These are phyloP conservation scores for Acanthosoma haemorrhoidale DNA, from an alignment of 2,888 invertebrate species.

Conservation along the genomic window DNA sequence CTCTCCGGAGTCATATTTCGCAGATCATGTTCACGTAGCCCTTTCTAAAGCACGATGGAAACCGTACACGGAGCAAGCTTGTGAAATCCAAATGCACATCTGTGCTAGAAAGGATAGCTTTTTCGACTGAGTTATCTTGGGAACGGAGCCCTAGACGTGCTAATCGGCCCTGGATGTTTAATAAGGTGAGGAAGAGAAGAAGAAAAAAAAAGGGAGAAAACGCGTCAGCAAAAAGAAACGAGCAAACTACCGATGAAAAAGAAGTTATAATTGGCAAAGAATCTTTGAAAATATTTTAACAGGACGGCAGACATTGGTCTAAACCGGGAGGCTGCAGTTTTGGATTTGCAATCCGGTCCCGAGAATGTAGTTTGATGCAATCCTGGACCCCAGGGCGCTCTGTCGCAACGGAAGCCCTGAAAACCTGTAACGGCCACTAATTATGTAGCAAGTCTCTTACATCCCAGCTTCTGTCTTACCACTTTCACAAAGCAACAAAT, in stretches of 20 bases:
- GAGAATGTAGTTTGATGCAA: not conserved
- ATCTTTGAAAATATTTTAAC: constrained; percentile 12
- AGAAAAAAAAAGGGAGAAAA: not conserved
- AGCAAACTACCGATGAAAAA: not conserved
- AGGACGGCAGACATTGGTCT: not conserved
- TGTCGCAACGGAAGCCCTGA: too few relatives aligned
- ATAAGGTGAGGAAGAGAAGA: not conserved
- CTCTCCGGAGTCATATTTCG: not conserved
- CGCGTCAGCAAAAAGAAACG: not conserved
- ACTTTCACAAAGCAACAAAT: too few relatives aligned
- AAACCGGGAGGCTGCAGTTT: not conserved
- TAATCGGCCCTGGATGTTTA: not conserved
- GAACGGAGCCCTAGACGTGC: not conserved
- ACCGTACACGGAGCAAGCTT: not conserved
- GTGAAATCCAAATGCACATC: not conserved
- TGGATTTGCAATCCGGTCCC: not conserved
- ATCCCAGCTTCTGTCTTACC: too few relatives aligned
- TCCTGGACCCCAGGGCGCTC: not conserved
- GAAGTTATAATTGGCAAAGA: constrained; percentile 2
- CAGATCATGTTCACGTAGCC: not conserved
- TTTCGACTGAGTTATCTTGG: too few relatives aligned
- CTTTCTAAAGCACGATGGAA: not conserved
- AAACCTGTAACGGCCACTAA: too few relatives aligned
- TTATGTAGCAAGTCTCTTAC: too few relatives aligned
- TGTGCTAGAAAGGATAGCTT: not conserved